Conservation (phyloP, 2,888 invertebrate species). For the Euzophera pinguis region DNA sequence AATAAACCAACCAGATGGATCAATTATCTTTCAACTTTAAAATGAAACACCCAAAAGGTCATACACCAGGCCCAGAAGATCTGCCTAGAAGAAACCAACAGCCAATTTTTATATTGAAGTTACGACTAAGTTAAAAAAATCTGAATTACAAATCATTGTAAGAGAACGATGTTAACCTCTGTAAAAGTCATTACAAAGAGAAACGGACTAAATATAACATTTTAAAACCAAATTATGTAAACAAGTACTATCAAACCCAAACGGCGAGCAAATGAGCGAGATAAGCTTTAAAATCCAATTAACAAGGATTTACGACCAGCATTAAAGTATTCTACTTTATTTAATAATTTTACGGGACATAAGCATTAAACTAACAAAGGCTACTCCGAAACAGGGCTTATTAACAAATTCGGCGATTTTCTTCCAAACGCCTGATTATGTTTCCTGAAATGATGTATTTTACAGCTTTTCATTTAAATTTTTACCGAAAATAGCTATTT, state of each 20-base stretch:
- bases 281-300: conserved; percentile 11
- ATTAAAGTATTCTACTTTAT: conserved; percentile 11
- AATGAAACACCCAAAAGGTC: no score
- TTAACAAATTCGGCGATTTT: neutral
- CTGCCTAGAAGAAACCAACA: neutral
- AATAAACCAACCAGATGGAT: no score
- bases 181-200: neutral
- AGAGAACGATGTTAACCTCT: neutral
- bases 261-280: conserved; percentile 4
- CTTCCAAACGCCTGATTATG: neutral
- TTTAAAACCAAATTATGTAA: conserved; percentile 1
- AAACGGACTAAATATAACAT: conserved; percentile 10
- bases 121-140: no score
- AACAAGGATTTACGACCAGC: conserved; percentile 4
- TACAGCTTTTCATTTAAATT: no score
- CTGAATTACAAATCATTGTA: no score
- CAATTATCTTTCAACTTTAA: no score
- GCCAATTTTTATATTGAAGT: no score
- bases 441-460: no score
- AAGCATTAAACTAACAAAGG: conserved; percentile 20
- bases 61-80: neutral
- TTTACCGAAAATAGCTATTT: no score
- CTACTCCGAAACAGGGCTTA: neutral
- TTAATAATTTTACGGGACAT: conserved; percentile 19
- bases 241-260: conserved; percentile 5